Evolutionary conservation across 2,113 vertebrate genomes (phyloP).

Genomic region (Isichthys henryi): DNA sequence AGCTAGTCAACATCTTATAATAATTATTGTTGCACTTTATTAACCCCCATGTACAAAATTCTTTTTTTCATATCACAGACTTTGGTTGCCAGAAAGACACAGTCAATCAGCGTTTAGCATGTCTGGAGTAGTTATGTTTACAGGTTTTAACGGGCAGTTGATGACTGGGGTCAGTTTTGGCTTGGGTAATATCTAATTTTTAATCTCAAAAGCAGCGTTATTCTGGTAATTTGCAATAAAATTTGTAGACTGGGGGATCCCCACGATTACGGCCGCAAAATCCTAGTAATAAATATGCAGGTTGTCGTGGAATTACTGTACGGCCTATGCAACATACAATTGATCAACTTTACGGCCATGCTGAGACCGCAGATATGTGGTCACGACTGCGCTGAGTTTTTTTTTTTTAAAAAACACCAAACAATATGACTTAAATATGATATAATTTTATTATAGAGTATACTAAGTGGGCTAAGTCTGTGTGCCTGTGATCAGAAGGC

Average conservation of each 20-base stretch:
- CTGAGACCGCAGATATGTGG: too few species aligned
- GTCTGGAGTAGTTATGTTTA: not conserved
- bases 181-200: not conserved
- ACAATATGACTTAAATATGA: too few species aligned
- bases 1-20: not conserved
- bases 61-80: not conserved
- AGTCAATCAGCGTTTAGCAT: not conserved
- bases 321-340: too few species aligned
- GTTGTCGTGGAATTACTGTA: too few species aligned
- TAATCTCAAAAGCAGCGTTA: not conserved
- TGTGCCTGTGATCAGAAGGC: too few species aligned
- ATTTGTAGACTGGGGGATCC: not conserved
- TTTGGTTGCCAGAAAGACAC: not conserved
- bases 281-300: not conserved
- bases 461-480: too few species aligned
- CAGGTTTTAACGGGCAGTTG: not conserved
- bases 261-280: not conserved
- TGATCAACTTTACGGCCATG: too few species aligned
- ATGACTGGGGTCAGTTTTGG: not conserved
- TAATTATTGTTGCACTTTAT: not conserved
- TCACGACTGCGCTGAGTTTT: too few species aligned
- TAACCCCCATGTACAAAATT: not conserved
- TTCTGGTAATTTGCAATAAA: not conserved
- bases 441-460: too few species aligned
- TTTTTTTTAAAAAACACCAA: too few species aligned